Conservation (phyloP, 1,140 invertebrate genomes). For the Antheraea pernyi region DNA sequence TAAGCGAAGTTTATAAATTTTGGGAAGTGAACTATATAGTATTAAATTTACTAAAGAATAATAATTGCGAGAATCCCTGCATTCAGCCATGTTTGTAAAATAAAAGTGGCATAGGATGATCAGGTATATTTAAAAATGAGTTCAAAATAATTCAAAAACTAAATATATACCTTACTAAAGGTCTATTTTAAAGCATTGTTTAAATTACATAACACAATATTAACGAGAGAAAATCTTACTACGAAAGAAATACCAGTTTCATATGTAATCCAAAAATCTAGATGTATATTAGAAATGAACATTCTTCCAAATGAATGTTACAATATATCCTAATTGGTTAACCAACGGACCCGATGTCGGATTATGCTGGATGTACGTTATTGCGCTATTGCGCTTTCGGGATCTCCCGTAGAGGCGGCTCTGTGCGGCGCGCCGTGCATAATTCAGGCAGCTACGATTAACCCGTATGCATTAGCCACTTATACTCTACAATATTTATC, state of each 20-base stretch:
- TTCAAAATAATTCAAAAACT: too few species aligned
- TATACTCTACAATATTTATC: not conserved
- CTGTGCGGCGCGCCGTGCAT: not conserved
- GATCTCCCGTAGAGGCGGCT: not conserved
- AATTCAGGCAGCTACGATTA: not conserved
- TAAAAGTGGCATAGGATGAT: too few species aligned
- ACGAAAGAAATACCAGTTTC: not conserved
- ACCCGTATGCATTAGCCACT: not conserved
- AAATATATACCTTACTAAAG: too few species aligned
- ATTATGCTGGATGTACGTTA: not conserved
- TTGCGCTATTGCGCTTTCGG: not conserved
- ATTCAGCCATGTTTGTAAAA: too few species aligned
- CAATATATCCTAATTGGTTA: constrained; percentile 5
- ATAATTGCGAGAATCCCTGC: too few species aligned
- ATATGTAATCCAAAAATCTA: not conserved
- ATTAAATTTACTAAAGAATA: too few species aligned
- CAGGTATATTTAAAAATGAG: too few species aligned
- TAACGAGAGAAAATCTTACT: not conserved
- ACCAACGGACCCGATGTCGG: not conserved
- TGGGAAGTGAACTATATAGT: too few species aligned
- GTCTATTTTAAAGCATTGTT: too few species aligned
- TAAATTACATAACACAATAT: too few species aligned
- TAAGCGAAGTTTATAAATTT: too few species aligned
- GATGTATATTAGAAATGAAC: not conserved
- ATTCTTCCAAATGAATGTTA: not conserved